Conservation (phyloP, 2,888 invertebrate species). For the Acleris literana region DNA sequence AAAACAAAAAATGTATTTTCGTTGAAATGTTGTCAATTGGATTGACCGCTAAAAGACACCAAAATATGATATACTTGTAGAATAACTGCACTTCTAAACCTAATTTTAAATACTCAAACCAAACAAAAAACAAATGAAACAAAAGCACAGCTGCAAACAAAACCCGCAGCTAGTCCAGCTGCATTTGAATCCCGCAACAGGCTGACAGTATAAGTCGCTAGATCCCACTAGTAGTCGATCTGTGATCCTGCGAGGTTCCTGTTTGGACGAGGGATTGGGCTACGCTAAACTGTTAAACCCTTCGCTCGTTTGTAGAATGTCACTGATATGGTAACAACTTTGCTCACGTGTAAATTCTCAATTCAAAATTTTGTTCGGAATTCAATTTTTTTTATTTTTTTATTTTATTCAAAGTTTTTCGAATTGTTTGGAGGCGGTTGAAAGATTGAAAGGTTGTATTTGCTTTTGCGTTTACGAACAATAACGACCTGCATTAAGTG, state of each 20-base stretch:
- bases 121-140: constrained; percentile 2
- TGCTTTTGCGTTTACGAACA: too few relatives aligned
- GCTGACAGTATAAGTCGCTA: constrained; percentile 28
- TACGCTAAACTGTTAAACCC: constrained; percentile 18
- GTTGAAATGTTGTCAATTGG: too few relatives aligned
- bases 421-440: too few relatives aligned
- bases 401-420: background rate
- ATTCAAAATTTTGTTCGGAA: background rate
- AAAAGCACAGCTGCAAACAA: constrained; percentile 5
- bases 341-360: background rate
- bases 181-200: constrained; percentile 5
- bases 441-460: too few relatives aligned
- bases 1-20: too few relatives aligned
- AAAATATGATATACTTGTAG: too few relatives aligned
- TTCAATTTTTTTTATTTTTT: too few relatives aligned
- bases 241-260: constrained; percentile 22
- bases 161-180: constrained; percentile 7
- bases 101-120: too few relatives aligned
- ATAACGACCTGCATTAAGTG: too few relatives aligned
- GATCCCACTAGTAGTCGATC: constrained; percentile 16
- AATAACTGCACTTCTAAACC: too few relatives aligned
- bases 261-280: constrained; percentile 12
- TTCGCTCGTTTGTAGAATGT: constrained; percentile 26
- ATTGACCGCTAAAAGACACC: too few relatives aligned
- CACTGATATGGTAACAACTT: constrained; percentile 24